Base-by-base conservation (phyloP, 1,140 invertebrate species). In the Drosophila guanche region DNA sequence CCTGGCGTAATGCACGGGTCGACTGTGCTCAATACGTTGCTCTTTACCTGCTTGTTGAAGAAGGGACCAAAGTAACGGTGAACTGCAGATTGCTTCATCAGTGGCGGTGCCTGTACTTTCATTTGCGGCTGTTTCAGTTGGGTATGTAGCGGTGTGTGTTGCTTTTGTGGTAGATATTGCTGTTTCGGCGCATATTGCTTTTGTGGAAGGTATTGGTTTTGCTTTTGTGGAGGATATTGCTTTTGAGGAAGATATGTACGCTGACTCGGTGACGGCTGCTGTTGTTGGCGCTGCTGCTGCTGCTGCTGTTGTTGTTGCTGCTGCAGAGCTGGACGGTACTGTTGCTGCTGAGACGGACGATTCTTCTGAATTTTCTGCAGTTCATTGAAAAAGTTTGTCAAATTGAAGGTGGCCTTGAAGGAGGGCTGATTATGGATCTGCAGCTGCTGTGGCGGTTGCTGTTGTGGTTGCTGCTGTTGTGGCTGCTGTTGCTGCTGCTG, bases 361-460 rank as follows among this genome's bases (percentile, higher is more conserved):
- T 62, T 79, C 14, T 79, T 37, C 12, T 37, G 76, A 48, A 73
- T 14, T 46, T 68, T 84, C 2, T 72, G 53, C 20, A 78, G 22
- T 33, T 83, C 79, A 20, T 55, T 66, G 22, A 83, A 65, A 12
- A 83, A 61, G 14, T 83, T 52, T 1, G 60, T 75, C 4, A 83
- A 48, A 56, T 84, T 83, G 2, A 83, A 70, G 33, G 47, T 83
- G 0, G 69, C 16, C 23, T 59, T 74, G 1, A 68, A 58, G 3
- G 59, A 54, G 1, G 55, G 10, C n/a, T 48, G 55, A 3, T 62
- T 46, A 27, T 43, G 4, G 4, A 12, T 8, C 8, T 22, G 37
- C n/a, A 20, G 48, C 29, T 67, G 56, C 4, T 51, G 29, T 4
- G 40, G 45, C 14, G 37, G 37, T n/a, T 52, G 58, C 16, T 41